Conservation (phyloP, 2,797 vertebrate genomes). For the Helostoma temminkii region DNA sequence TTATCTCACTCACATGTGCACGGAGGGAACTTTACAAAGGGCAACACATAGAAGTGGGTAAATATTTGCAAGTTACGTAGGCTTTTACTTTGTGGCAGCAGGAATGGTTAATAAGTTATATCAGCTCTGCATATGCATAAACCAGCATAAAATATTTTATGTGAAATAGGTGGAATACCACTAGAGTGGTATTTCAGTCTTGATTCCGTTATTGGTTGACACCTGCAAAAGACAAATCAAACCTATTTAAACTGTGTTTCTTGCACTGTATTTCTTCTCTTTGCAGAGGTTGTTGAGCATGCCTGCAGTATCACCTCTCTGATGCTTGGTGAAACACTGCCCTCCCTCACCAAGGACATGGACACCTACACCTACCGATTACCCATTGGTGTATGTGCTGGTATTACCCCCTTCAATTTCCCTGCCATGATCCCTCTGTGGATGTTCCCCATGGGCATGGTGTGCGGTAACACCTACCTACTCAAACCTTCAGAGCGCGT, state of each 20-base stretch:
- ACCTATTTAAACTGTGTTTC: background rate
- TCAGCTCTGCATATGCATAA: background rate
- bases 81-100: background rate
- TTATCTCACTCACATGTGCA: background rate
- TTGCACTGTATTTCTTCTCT: conserved; percentile 5
- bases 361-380: conserved; percentile 93
- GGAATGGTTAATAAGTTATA: conserved; percentile 58
- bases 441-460: conserved; percentile 98
- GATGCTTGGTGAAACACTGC: conserved; percentile 95
- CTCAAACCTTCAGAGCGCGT: conserved; percentile 96
- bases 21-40: conserved; percentile 25
- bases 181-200: background rate
- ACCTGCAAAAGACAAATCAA: background rate
- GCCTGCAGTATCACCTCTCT: conserved; percentile 95
- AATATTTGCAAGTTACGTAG: conserved; percentile 30
- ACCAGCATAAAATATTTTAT: conserved; percentile 15
- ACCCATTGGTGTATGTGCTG: conserved; percentile 93
- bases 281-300: conserved; percentile 96
- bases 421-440: conserved; percentile 98
- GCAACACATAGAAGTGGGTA: conserved; percentile 7
- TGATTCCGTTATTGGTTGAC: background rate
- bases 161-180: background rate
- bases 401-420: conserved; percentile 96
- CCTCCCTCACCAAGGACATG: conserved; percentile 97
- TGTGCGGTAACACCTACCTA: conserved; percentile 95